Base-by-base conservation (phyloP, 2,888 invertebrate genomes). In the Mechanitis mazaeus region DNA sequence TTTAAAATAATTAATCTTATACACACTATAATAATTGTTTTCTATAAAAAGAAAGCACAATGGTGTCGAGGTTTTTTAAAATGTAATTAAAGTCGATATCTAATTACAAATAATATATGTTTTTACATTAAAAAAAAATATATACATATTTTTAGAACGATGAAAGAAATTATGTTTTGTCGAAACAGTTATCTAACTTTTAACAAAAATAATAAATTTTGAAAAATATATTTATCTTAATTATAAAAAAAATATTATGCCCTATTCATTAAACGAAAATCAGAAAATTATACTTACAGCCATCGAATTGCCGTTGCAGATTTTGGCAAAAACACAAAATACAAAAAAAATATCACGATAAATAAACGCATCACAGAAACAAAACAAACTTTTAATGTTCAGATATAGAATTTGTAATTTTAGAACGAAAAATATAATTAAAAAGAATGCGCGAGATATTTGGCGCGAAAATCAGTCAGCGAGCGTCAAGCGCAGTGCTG, bases 241-340 rank as follows among this genome's bases (percentile, higher is more conserved):
- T 5, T 6, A 35, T 1, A 35, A 35, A 35, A 6, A 35, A 35
- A 6, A 28, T 28, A 33, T 45, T 33, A 31, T 45, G 33, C 20
- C 46, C 20, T n/a, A 54, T 33, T 54, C 12, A 7, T 35, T 47
- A 35, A 50, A 31, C 46, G 50, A 63, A 33, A 53, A 28, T 54
- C 56, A 45, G 54, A 12, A 58, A 62, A 60, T 55, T 58, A 68
- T 85, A 90, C 90, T 89, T 80, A 89, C 89, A 89, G 74, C 90
- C 90, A 90, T 82, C 89, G 85, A 75, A 90, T 89, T 72, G 85
- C 89, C 74, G 87, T 78, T 58, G 83, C 77, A 7, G 86, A 81
- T 72, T 79, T 81, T 65, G 85, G 84, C 69, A 88, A 81, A 83
- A 89, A 87, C 83, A 90, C 85, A 84, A 89, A 87, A 74, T 88